Evolutionary conservation across 2,888 invertebrate species (phyloP).

Genomic region (Lithophane socia): DNA sequence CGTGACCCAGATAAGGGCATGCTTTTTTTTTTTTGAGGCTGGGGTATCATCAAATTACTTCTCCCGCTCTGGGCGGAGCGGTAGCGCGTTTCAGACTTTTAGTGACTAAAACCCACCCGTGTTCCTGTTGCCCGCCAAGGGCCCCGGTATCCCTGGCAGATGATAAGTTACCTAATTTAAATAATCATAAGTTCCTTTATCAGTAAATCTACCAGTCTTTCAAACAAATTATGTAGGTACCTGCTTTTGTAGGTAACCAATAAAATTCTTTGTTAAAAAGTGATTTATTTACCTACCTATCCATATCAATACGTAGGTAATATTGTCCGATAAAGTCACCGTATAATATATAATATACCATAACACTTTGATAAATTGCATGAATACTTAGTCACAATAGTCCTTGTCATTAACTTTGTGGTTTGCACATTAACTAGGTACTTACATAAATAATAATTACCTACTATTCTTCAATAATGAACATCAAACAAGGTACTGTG

Average conservation of each 20-base stretch:
- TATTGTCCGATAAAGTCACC: not conserved
- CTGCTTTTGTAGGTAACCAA: not conserved
- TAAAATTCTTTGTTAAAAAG: not conserved
- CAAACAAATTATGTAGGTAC: not conserved
- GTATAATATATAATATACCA: too few species aligned
- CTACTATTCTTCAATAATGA: not conserved
- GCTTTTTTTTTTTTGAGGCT: too few species aligned
- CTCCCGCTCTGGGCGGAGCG: too few species aligned
- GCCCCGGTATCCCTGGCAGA: too few species aligned
- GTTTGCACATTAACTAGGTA: not conserved
- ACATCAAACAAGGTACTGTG: slow-evolving; percentile 2
- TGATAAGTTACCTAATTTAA: not conserved
- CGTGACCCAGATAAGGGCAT: not conserved
- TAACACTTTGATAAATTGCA: too few species aligned
- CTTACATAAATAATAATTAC: too few species aligned
- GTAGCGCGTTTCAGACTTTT: too few species aligned
- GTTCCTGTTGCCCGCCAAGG: too few species aligned
- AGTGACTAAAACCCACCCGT: too few species aligned
- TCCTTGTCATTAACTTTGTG: not conserved
- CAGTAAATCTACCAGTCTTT: not conserved
- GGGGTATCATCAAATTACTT: too few species aligned
- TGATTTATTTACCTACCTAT: not conserved
- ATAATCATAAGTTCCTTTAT: not conserved
- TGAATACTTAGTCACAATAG: not conserved
- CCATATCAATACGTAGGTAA: not conserved